Evolutionary conservation across 2,797 vertebrate genomes (phyloP).

Genomic region (Chelidonichthys spinosus): DNA sequence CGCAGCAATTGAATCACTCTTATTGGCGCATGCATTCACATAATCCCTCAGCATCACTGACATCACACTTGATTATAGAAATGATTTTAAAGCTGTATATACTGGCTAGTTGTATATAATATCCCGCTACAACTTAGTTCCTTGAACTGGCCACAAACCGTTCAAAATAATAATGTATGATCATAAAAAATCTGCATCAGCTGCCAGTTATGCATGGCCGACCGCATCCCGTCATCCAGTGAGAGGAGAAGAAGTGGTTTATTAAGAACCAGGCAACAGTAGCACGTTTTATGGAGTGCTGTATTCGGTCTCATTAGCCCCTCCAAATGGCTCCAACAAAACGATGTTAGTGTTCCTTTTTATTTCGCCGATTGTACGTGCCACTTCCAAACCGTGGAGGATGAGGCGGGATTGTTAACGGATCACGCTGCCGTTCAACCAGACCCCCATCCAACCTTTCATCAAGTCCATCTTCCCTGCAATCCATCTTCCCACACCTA

Average conservation of each 20-base stretch:
- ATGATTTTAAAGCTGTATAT: not conserved
- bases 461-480: slow-evolving; percentile 21
- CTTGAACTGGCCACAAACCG: too few species aligned
- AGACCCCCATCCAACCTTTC: slow-evolving; percentile 31
- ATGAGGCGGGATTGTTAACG: slow-evolving; percentile 14
- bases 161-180: too few species aligned
- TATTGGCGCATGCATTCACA: not conserved
- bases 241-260: slow-evolving; percentile 34
- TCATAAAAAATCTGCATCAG: too few species aligned
- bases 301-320: slow-evolving; percentile 42
- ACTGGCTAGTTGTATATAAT: not conserved
- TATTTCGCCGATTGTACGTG: slow-evolving; percentile 25
- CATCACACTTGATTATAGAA: too few species aligned
- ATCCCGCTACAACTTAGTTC: too few species aligned
- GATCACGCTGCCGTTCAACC: slow-evolving; percentile 27
- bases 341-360: slow-evolving; percentile 33
- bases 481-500: slow-evolving; percentile 25
- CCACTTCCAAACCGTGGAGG: slow-evolving; percentile 16
- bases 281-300: slow-evolving; percentile 49
- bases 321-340: slow-evolving; percentile 46
- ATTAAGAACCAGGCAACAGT: slow-evolving; percentile 35
- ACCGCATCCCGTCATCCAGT: slow-evolving; percentile 11
- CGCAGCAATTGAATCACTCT: not conserved
- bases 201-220: too few species aligned
- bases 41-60: too few species aligned